Conservation (phyloP, 2,113 vertebrate species). For the Podarcis cretensis region DNA sequence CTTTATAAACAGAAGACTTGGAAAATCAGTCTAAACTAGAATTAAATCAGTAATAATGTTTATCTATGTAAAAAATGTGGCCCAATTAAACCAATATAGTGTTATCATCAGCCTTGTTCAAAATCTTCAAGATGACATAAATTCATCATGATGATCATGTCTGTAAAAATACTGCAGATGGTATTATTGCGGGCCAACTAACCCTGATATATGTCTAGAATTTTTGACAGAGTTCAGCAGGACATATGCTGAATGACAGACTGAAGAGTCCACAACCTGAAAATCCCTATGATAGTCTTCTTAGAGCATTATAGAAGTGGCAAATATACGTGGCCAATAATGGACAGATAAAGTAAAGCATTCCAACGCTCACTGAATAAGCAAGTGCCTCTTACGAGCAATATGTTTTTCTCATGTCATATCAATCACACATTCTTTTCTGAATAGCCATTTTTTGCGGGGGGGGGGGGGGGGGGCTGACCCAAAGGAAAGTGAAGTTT, state of each 20-base stretch:
- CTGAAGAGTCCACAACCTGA: not conserved
- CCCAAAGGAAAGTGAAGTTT: not conserved
- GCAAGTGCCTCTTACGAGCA: not conserved
- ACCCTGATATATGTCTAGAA: not conserved
- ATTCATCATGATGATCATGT: not conserved
- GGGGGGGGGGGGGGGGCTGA: too few relatives aligned
- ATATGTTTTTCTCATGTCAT: not conserved
- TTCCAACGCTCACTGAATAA: not conserved
- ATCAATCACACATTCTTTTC: not conserved
- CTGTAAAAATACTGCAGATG: not conserved
- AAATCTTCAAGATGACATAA: not conserved
- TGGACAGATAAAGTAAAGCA: not conserved
- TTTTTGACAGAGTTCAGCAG: not conserved
- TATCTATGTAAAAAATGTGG: not conserved
- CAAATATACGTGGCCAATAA: not conserved
- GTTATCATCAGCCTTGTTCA: not conserved
- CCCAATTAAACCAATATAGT: not conserved
- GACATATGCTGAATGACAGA: not conserved
- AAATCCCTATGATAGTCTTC: not conserved
- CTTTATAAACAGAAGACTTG: not conserved
- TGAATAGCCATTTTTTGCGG: not conserved
- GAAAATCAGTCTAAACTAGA: not conserved
- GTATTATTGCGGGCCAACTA: not conserved
- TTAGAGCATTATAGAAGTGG: not conserved
- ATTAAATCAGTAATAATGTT: not conserved